Conservation (phyloP, 2,113 vertebrate species). For the Crypturellus undulatus region DNA sequence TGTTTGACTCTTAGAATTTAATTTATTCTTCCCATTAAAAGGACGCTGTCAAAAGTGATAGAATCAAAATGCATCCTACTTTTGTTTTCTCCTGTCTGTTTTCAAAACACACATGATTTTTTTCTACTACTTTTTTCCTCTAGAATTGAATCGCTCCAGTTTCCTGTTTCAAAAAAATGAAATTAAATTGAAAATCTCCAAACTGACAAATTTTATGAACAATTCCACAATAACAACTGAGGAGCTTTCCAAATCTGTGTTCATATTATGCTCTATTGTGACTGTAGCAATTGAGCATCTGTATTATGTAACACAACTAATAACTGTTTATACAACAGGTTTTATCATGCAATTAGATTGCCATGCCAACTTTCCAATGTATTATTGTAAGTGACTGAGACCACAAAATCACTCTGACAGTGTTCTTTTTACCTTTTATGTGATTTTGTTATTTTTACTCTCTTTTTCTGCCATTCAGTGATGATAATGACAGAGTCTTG, state of each 20-base stretch:
- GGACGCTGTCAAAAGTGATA: not conserved
- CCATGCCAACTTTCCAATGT: not conserved
- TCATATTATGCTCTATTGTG: not conserved
- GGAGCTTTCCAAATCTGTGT: not conserved
- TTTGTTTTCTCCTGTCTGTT: not conserved
- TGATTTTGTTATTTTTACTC: slow-evolving; percentile 19
- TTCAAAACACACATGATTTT: not conserved
- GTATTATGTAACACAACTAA: not conserved
- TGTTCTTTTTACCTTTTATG: slow-evolving; percentile 25
- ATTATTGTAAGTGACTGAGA: not conserved
- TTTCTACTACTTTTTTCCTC: not conserved
- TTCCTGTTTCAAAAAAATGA: not conserved
- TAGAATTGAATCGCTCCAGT: not conserved
- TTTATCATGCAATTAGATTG: slow-evolving; percentile 13
- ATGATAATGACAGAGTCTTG: slow-evolving; percentile 66
- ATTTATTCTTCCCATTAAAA: not conserved
- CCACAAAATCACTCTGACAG: not conserved
- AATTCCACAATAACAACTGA: not conserved
- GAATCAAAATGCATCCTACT: not conserved
- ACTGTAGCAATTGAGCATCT: not conserved
- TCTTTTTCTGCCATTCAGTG: not conserved
- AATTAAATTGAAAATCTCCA: not conserved
- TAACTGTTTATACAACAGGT: not conserved
- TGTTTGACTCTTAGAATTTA: not conserved
- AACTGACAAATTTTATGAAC: not conserved